phyloP scores from a whole-genome alignment of 2,113 vertebrate genomes.

The Gracilinanus agilis region DNA sequence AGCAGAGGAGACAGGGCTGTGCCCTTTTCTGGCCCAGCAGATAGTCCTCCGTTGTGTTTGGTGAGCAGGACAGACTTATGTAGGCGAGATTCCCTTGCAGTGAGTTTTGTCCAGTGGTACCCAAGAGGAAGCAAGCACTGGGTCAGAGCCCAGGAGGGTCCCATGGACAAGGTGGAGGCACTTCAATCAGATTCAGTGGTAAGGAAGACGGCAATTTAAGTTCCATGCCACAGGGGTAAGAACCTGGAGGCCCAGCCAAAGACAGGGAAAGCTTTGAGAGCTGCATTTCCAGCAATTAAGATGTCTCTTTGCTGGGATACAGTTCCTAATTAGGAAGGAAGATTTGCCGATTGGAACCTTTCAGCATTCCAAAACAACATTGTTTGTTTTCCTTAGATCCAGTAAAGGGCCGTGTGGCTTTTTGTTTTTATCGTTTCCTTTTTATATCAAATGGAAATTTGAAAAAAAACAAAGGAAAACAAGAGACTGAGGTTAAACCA shows the following conservation, averaged over 20 bases:
- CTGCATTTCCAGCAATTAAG: slow-evolving; percentile 45
- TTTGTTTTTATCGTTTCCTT: not conserved
- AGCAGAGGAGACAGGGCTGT: not conserved
- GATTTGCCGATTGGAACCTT: slow-evolving; percentile 39
- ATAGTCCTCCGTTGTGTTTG: not conserved
- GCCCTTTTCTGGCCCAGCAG: not conserved
- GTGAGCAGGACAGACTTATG: not conserved
- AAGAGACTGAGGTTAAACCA: not conserved
- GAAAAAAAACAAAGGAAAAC: slow-evolving; percentile 31
- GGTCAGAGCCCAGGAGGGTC: not conserved
- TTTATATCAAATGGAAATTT: slow-evolving; percentile 49
- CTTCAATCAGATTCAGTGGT: slow-evolving; percentile 46
- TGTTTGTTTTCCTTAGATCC: slow-evolving; percentile 45
- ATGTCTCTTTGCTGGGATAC: slow-evolving; percentile 60
- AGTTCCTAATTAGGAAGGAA: slow-evolving; percentile 79
- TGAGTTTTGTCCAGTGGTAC: not conserved
- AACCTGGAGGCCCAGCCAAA: slow-evolving; percentile 14
- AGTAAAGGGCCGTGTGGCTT: slow-evolving; percentile 15
- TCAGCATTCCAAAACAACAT: slow-evolving; percentile 65
- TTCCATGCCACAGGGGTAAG: not conserved
- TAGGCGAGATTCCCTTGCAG: not conserved
- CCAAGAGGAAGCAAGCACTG: not conserved
- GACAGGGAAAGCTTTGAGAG: slow-evolving; percentile 28
- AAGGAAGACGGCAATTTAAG: slow-evolving; percentile 26
- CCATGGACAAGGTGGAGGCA: not conserved